These are phyloP conservation scores for Neuroterus valhalla DNA, from an alignment of 1,140 invertebrate species.

Conservation along the genomic window DNA sequence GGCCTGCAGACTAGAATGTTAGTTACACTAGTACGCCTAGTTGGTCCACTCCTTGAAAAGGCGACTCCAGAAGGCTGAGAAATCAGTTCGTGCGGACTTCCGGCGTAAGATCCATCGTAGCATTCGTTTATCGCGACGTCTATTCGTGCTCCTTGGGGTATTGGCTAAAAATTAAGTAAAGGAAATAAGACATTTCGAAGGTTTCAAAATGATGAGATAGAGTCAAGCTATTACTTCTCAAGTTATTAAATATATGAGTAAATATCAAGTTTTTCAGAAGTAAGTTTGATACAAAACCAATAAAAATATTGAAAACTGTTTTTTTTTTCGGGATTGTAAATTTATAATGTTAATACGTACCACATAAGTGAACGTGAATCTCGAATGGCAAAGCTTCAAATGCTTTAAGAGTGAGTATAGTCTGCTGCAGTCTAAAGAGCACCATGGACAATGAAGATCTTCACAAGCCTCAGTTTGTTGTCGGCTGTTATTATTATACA, in stretches of 20 bases:
- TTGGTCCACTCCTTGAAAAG: constrained; percentile 87
- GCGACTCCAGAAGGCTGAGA: constrained; percentile 80
- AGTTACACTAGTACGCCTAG: constrained; percentile 89
- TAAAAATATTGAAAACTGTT: not conserved
- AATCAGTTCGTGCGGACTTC: constrained; percentile 94
- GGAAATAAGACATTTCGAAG: constrained; percentile 21
- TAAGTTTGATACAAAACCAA: too few relatives aligned
- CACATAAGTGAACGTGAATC: constrained; percentile 94
- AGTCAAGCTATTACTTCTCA: too few relatives aligned
- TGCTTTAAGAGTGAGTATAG: constrained; percentile 95
- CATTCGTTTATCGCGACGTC: constrained; percentile 96
- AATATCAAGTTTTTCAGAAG: too few relatives aligned
- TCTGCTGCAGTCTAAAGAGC: constrained; percentile 90
- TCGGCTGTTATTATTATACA: constrained; percentile 95
- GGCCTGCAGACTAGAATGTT: constrained; percentile 92
- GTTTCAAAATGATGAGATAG: too few relatives aligned
- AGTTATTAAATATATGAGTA: too few relatives aligned
- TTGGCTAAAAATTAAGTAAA: constrained; percentile 77
- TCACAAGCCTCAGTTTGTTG: constrained; percentile 96
- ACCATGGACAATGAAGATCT: constrained; percentile 96
- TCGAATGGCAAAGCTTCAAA: constrained; percentile 92
- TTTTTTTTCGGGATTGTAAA: constrained; percentile 25
- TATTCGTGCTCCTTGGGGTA: constrained; percentile 89
- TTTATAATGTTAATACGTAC: constrained; percentile 76
- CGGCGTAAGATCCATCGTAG: constrained; percentile 96